A percentile compares a stretch with the other conserved stretches of the same genome.
These are phyloP conservation scores for Eupithecia vulgata DNA, from an alignment of 2,888 invertebrate genomes.

Conservation along the genomic window DNA sequence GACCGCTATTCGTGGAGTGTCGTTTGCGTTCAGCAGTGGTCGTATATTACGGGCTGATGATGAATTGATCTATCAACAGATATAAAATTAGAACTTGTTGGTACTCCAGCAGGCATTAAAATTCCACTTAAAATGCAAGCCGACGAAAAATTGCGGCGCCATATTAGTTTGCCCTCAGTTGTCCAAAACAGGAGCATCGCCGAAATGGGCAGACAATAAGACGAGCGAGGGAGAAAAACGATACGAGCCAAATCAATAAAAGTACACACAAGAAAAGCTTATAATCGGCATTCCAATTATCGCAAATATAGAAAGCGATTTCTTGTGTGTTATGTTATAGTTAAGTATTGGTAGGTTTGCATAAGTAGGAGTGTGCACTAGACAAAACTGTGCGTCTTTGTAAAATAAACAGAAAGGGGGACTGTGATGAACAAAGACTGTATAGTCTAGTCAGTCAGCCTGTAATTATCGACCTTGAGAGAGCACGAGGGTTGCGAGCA, in stretches of 20 bases:
- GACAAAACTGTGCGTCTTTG: slow-evolving; percentile 50
- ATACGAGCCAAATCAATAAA: slow-evolving; percentile 40
- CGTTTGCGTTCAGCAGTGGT: no score
- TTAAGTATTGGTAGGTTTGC: slow-evolving; percentile 27
- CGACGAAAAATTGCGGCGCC: background rate
- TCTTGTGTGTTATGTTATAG: slow-evolving; percentile 38
- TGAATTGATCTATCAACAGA: background rate
- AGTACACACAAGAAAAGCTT: slow-evolving; percentile 16
- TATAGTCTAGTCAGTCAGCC: slow-evolving; percentile 50
- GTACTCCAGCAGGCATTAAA: slow-evolving; percentile 1
- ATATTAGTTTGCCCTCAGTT: slow-evolving; percentile 12
- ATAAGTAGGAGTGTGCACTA: slow-evolving; percentile 30
- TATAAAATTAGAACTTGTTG: background rate
- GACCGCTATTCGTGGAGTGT: no score
- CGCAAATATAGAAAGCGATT: slow-evolving; percentile 38
- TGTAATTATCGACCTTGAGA: slow-evolving; percentile 79
- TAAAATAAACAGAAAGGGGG: slow-evolving; percentile 54
- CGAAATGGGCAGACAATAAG: slow-evolving; percentile 37
- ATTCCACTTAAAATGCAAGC: slow-evolving; percentile 1
- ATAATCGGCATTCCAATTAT: slow-evolving; percentile 37
- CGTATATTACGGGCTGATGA: no score
- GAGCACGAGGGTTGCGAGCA: slow-evolving; percentile 66
- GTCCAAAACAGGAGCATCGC: slow-evolving; percentile 33
- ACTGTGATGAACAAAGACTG: slow-evolving; percentile 60
- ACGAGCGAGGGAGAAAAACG: slow-evolving; percentile 28